Evolutionary conservation across 2,888 invertebrate species (phyloP), one percentile per base, ranked within the genome.

Genomic region (Cantharis lateralis): DNA sequence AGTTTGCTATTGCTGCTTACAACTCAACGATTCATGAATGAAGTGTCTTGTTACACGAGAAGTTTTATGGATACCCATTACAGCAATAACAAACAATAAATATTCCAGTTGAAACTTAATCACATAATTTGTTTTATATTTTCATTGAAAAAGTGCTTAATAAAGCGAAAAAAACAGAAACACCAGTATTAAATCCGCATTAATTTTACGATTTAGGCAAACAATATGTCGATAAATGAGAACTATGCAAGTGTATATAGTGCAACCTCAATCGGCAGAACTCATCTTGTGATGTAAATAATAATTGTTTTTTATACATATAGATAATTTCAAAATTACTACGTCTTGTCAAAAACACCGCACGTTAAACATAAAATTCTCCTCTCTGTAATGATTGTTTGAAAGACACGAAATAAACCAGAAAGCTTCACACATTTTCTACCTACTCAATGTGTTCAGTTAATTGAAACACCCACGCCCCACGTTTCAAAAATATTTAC

Each of bases 21-120:
- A 84, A 85, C 84, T 85, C 85, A 84, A 85, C 84, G 82, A 83
- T 84, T 84, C 81, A 84, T 85, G 84, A 85, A 85, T 85, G 85
- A 81, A 84, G 81, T 81, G 82, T 83, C 83, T 84, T 83, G 81
- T 48, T 48, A 48, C 48, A 48, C 48, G 48, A 48, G 48, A 48
- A 82, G 81, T 80, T 82, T 81, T 48, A 48, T 48, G 48, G 48
- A 48, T 48, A 48, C 48, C 48, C 48, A 48, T 48, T 48, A 48
- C 48, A 48, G n/a, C 48, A 48, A 48, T 48, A 48, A 48, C n/a
- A 48, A 48, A 48, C 48, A 48, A 48, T 48, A 48, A 48, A 48
- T 48, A 48, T 48, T 48, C 48, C n/a, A 48, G 48, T 48, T 48
- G n/a, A n/a, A 48, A 48, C 48, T n/a, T 48, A 48, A 48, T 48